Evolutionary conservation across 2,113 vertebrate genomes (phyloP).

Genomic region (Orientallactaga bullata): DNA sequence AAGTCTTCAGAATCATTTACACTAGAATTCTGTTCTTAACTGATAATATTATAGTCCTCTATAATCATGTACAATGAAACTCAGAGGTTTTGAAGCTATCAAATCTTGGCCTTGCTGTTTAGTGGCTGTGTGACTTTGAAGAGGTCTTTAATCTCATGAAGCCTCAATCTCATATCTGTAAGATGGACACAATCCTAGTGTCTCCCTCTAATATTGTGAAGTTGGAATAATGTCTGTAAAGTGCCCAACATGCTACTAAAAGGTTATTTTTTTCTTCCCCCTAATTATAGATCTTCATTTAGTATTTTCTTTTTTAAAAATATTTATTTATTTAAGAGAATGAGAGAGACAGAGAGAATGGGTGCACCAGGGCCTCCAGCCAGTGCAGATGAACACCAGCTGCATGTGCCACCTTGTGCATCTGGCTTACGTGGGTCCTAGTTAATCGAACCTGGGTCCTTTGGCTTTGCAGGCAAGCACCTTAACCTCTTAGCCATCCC

Average conservation of each 20-base stretch:
- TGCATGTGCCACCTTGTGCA: too few species aligned
- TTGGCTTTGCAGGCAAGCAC: too few species aligned
- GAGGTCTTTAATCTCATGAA: not conserved
- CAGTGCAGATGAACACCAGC: too few species aligned
- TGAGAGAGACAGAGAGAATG: too few species aligned
- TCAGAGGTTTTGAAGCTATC: not conserved
- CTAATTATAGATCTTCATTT: conserved; percentile 22
- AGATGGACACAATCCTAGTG: not conserved
- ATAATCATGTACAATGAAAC: too few species aligned
- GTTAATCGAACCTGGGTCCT: too few species aligned
- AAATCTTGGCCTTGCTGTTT: not conserved
- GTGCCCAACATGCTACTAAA: not conserved
- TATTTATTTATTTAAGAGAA: too few species aligned
- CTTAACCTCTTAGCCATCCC: too few species aligned
- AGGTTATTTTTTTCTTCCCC: not conserved
- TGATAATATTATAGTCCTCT: not conserved
- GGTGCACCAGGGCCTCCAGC: too few species aligned
- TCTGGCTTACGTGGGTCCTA: too few species aligned
- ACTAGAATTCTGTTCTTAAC: not conserved
- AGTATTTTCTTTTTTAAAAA: conserved; percentile 22
- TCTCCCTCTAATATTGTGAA: not conserved
- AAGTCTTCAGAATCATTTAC: not conserved
- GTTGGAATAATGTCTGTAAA: conserved; percentile 11
- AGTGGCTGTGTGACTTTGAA: not conserved
- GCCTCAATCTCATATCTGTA: not conserved